These are phyloP conservation scores for Mesembrinibis cayennensis DNA, from an alignment of 2,113 vertebrate species.

Conservation along the genomic window DNA sequence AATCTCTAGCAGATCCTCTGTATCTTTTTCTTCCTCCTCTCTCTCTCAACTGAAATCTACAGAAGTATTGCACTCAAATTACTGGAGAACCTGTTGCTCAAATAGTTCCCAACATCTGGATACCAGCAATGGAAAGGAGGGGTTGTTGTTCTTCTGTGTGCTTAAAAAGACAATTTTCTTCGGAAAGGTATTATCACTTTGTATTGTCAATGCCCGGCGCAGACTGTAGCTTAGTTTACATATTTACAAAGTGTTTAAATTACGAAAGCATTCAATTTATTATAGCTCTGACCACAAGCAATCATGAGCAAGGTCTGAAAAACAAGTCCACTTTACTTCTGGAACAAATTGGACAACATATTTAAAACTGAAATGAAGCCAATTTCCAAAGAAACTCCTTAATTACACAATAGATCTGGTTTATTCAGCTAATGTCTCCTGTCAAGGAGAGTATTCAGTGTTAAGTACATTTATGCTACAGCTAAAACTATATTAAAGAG, in stretches of 20 bases:
- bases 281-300: not conserved
- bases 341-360: conserved; percentile 5
- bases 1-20: not conserved
- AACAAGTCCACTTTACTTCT: conserved; percentile 18
- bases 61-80: not conserved
- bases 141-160: not conserved
- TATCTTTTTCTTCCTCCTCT: not conserved
- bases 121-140: not conserved
- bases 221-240: not conserved
- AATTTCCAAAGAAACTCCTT: conserved; percentile 3
- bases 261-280: not conserved
- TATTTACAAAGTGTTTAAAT: not conserved
- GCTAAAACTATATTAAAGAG: not conserved
- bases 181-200: not conserved
- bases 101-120: not conserved
- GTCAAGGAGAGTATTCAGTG: not conserved
- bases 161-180: not conserved
- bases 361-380: conserved; percentile 24
- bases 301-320: not conserved
- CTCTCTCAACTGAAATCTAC: not conserved
- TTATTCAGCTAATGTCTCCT: not conserved
- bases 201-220: not conserved
- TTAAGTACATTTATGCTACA: not conserved
- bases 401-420: not conserved
- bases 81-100: not conserved